Base-by-base conservation (phyloP, 2,113 vertebrate species). In the Megaceryle torquata region DNA sequence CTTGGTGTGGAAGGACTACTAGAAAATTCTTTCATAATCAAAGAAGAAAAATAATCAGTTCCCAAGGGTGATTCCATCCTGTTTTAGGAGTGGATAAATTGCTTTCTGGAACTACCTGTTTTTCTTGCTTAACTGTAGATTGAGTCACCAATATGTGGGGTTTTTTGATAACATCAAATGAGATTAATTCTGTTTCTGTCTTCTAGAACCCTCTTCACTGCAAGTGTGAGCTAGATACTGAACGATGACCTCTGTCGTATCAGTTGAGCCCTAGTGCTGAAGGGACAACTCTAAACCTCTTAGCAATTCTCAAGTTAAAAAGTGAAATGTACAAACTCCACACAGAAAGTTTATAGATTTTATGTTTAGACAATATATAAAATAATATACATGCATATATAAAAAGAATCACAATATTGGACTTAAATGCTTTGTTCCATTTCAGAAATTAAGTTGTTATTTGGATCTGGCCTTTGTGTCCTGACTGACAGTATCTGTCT, bases 361-460 rank as follows among this genome's bases (percentile, higher is more conserved):
- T 61, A 1, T 29, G 13, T 6, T 26, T 56, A 37, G 3, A 17
- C 8, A 76, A 7, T 12, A 16, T 31, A 9, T 0, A 0, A 74
- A 65, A 59, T 22, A 48, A 50, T 22, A 22, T 22, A 22, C 13
- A 41, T 41, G 13, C 39, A 41, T 41, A 41, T 41, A 41, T 41
- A 19, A 20, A 53, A 9, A 41, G 3, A 61, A 33, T 50, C 19
- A 41, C 15, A 57, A 25, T 17, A 46, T 39, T 53, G 11, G 14
- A 56, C 16, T 43, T 70, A 63, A 70, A 72, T 48, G 17, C 17
- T 48, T 83, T 39, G 19, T 71, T 43, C 31, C 7, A 22, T 70
- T 57, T 50, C 21, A 26, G 25, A 56, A 29, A 61, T 9, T 39
- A 48, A 48, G 7, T 31, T 56, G 43, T 54, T 43, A 26, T 56